Evolutionary conservation across 2,797 vertebrate genomes (phyloP), one percentile per base, ranked within the genome.

Genomic region (Allobates femoralis): DNA sequence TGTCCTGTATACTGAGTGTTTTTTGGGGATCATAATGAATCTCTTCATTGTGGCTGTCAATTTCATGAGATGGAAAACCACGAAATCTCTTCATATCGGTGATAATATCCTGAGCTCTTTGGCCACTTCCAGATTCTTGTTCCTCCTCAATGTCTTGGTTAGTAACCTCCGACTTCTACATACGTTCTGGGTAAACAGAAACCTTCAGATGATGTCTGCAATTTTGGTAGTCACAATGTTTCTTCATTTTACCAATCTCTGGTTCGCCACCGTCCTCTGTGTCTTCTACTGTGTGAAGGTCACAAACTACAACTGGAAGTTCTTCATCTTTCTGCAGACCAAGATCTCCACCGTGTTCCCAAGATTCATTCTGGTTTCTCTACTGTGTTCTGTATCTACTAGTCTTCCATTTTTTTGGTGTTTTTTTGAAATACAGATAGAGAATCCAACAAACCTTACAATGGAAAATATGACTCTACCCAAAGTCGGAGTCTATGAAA

Each of bases 251-350:
- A 15, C 64, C 5, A 85, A 34, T 53, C 50, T 90, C 55, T 91
- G 85, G 88, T 90, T 88, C 28, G 77, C 81, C 46, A 81, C 51
- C 2, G 85, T 79, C 14, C 55, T 84, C 0, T 86, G 84, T 37
- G 34, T 34, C 64, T 88, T 90, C 79, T 92, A 91, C 26, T 86
- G 83, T 74, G 86, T 85, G 85, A 92, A 86, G 84, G 89, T 86
- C 74, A 51, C 82, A 83, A 32, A 28, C 86, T 92, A 92, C 46
- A 88, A 84, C 16, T 84, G 91, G 19, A 46, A 15, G 0, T 87
- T 2, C 37, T 94, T 94, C 83, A 81, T 79, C 82, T 91, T 88
- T 62, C 53, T 94, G 89, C 94, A 93, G 87, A 62, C 55, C 28
- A 93, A 86, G 77, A 88, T 90, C 21, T 90, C 90, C 30, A 90